Percentiles rank a stretch among this genome's conserved stretches.
These are phyloP conservation scores for Eidolon helvum DNA, from an alignment of 2,113 vertebrate species.

Conservation along the genomic window DNA sequence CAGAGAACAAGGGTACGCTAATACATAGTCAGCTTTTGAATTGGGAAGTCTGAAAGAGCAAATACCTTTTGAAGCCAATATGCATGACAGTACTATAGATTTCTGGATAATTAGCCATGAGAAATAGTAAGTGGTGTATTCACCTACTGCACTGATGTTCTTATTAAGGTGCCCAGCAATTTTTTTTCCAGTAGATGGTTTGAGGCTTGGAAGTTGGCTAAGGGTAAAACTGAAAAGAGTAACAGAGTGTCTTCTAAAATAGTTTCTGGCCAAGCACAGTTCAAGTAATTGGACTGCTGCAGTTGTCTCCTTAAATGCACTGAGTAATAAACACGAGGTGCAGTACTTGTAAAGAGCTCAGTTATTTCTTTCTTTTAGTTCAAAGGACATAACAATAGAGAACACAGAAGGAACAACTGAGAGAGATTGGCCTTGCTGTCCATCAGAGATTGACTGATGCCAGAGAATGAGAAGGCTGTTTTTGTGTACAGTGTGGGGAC, in stretches of 20 bases:
- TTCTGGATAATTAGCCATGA: conserved; percentile 57
- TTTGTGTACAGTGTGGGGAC: neutral
- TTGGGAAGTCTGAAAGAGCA: conserved; percentile 19
- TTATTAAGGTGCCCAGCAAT: neutral
- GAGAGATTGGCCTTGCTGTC: neutral
- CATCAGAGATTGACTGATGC: neutral
- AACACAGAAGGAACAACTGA: neutral
- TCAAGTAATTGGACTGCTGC: neutral
- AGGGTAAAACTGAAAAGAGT: neutral
- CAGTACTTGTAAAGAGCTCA: fast-evolving
- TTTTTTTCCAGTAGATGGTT: neutral
- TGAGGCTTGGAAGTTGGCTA: neutral
- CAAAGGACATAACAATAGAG: neutral
- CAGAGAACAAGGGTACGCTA: neutral
- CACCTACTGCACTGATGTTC: conserved; percentile 22
- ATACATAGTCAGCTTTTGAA: conserved; percentile 31
- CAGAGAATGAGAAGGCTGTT: neutral
- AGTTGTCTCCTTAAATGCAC: neutral
- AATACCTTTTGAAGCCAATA: conserved; percentile 46
- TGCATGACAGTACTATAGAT: neutral
- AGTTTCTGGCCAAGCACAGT: neutral
- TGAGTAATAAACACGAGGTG: neutral
- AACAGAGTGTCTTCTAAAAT: neutral
- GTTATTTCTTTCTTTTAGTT: neutral
- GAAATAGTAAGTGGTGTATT: conserved; percentile 46